A percentile compares a stretch with the other conserved stretches of the same genome.
Conservation (phyloP, 2,888 invertebrate genomes). For the Cylindroiulus punctatus region DNA sequence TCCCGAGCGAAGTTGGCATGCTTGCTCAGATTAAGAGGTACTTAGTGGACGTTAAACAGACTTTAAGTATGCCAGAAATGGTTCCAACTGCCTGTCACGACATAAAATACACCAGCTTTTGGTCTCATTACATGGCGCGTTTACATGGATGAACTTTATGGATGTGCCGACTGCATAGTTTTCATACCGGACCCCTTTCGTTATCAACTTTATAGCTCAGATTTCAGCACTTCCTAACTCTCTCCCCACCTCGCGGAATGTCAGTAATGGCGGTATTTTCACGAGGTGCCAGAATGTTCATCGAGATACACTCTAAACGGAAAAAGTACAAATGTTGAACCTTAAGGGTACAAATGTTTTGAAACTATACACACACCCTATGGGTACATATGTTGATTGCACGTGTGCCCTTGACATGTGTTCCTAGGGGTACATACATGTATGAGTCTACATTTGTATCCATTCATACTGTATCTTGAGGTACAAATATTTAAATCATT, state of each 20-base stretch:
- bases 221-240: background rate
- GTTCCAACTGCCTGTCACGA: background rate
- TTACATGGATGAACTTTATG: background rate
- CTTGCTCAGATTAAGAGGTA: background rate
- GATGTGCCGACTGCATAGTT: background rate
- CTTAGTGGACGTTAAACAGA: conserved; percentile 1
- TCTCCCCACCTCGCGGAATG: background rate
- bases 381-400: no score
- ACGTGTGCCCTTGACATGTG: no score
- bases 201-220: background rate
- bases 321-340: no score
- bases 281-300: background rate
- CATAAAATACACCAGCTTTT: background rate
- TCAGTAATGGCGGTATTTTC: background rate
- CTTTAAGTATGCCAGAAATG: background rate
- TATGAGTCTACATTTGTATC: no score
- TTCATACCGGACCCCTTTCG: background rate
- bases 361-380: no score
- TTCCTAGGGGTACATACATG: no score
- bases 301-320: no score
- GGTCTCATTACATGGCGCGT: background rate
- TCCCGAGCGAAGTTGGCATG: background rate
- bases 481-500: no score
- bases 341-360: no score
- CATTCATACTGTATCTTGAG: no score